Percentiles rank a stretch among this genome's conserved stretches.
phyloP scores from a whole-genome alignment of 1,140 invertebrate genomes.

The Drosophila nigrodunni region DNA sequence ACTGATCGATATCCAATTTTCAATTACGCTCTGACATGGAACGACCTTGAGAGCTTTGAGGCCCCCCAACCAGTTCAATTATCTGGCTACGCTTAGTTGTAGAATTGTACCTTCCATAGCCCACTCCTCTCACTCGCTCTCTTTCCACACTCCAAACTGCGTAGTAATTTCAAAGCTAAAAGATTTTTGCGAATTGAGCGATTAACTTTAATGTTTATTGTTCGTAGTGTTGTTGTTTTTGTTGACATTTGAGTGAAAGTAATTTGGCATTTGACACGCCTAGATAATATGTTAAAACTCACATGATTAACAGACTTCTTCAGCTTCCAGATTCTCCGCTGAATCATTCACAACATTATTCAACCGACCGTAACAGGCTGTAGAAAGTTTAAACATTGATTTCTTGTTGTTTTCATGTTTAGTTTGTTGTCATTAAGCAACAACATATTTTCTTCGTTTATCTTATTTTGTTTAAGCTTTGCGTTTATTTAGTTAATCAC shows the following conservation, averaged over 20 bases:
- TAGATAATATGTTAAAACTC: slow-evolving; percentile 21
- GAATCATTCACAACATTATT: slow-evolving; percentile 40
- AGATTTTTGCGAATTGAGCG: slow-evolving; percentile 54
- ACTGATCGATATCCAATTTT: slow-evolving; percentile 48
- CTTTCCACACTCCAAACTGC: neutral
- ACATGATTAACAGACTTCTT: slow-evolving; percentile 49
- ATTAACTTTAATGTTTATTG: slow-evolving; percentile 64
- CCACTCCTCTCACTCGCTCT: no score
- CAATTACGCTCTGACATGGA: slow-evolving; percentile 61
- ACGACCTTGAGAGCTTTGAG: slow-evolving; percentile 67
- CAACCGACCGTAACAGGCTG: neutral
- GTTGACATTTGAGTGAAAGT: slow-evolving; percentile 64
- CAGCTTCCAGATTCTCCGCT: slow-evolving; percentile 47
- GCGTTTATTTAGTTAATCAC: slow-evolving; percentile 63
- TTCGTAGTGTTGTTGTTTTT: neutral
- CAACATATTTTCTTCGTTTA: neutral
- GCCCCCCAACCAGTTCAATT: slow-evolving; percentile 54
- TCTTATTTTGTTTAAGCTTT: neutral
- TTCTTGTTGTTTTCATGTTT: slow-evolving; percentile 19
- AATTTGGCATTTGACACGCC: slow-evolving; percentile 58
- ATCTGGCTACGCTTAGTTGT: slow-evolving; percentile 21
- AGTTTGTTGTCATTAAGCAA: slow-evolving; percentile 18
- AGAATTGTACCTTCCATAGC: slow-evolving; percentile 8
- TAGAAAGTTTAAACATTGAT: slow-evolving; percentile 67
- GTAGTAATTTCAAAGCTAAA: slow-evolving; percentile 47